Conservation (phyloP, 2,888 invertebrate species). For the Anaspis maculata region DNA sequence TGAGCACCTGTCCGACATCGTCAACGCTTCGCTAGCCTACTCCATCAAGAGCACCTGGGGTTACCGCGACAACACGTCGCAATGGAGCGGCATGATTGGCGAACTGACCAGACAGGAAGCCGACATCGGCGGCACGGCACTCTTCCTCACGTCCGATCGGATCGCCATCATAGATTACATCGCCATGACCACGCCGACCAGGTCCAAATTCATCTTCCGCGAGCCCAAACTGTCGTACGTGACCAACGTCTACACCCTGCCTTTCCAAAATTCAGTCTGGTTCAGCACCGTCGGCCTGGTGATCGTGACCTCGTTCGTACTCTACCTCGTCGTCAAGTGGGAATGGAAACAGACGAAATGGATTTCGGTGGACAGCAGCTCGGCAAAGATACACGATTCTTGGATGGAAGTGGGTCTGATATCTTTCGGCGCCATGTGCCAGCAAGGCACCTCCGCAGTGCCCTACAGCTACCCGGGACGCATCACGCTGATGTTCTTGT, state of each 20-base stretch:
- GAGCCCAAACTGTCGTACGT: constrained; percentile 64
- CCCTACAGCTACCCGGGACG: constrained; percentile 44
- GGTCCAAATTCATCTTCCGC: constrained; percentile 62
- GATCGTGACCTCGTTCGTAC: constrained; percentile 39
- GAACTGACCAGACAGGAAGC: constrained; percentile 49
- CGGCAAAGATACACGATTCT: constrained; percentile 6
- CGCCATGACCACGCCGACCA: constrained; percentile 57
- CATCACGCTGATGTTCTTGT: constrained; percentile 54
- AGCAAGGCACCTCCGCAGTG: constrained; percentile 51
- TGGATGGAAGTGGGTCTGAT: constrained; percentile 45
- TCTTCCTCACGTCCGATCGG: constrained; percentile 56
- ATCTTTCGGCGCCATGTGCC: constrained; percentile 51
- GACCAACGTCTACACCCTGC: constrained; percentile 60
- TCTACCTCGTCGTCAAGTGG: constrained; percentile 41
- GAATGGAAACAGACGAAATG: no score
- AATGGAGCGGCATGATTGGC: constrained; percentile 61
- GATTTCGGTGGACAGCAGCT: constrained; percentile 4
- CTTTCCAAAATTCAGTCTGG: constrained; percentile 62
- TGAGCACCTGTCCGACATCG: constrained; percentile 48
- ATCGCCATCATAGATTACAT: constrained; percentile 56
- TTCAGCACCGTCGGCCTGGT: constrained; percentile 46
- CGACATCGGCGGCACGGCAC: constrained; percentile 57
- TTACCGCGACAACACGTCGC: constrained; percentile 46
- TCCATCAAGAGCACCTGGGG: constrained; percentile 54
- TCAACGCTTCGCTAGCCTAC: constrained; percentile 49